Base-by-base conservation (phyloP, 2,797 vertebrate species). In the Sebastiscus albofasciatus region DNA sequence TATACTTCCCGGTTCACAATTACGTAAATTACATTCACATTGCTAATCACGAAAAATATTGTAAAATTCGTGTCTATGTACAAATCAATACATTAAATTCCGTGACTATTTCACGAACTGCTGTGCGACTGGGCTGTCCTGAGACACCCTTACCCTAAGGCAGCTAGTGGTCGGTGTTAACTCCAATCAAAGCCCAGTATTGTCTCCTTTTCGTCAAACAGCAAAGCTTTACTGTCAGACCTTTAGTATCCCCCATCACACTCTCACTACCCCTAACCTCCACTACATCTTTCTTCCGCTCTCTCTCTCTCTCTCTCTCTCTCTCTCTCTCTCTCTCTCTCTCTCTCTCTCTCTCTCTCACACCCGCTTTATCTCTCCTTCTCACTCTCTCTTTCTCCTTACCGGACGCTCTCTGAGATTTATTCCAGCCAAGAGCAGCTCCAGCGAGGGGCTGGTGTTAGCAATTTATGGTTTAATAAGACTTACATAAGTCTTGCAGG, bases 401-500 rank as follows among this genome's bases (percentile, higher is more conserved):
- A 85, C 81, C 8, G 80, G 89, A 79, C 71, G 67, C 90, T 90
- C 86, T 80, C 87, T 46, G 82, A 95, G 95, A 96, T 96, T 96
- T 96, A 96, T 96, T 94, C 86, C 88, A 90, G 81, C 87, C 89
- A 78, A 90, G 95, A 93, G 88, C 94, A 87, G 92, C 93, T 88
- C 92, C 87, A 88, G 94, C 88, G 86, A 94, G 86, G 83, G 93
- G 82, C 90, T 92, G 93, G 90, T 95, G 93, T 94, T 94, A 93
- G 94, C 95, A 96, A 96, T 96, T 96, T 96, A 96, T 96, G 95
- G 93, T 95, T 96, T 96, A 96, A 96, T 96, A 96, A 96, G 96
- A 96, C 95, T 96, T 96, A 96, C 96, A 96, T 96, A 96, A 96
- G 95, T 96, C 96, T 96, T 96, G 95, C 96, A 96, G 96, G 96